Conservation (phyloP, 2,888 invertebrate species). For the Apamea sordens region DNA sequence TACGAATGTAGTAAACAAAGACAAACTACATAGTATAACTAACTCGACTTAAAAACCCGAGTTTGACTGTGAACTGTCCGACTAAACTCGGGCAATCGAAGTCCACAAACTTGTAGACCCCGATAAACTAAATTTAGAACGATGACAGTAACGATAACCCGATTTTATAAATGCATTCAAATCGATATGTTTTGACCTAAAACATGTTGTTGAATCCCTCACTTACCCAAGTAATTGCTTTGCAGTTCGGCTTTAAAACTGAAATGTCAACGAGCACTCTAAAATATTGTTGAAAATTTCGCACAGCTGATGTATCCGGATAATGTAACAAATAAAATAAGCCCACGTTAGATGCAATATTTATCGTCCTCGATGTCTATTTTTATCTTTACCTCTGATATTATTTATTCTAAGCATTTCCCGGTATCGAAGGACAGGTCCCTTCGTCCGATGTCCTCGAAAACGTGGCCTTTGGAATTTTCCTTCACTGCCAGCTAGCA, state of each 20-base stretch:
- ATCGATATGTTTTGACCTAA: not conserved
- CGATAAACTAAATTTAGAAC: not conserved
- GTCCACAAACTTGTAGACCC: not conserved
- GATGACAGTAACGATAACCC: not conserved
- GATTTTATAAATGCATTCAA: not conserved
- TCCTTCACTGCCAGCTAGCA: not conserved
- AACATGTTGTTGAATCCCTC: not conserved
- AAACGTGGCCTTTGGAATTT: not conserved
- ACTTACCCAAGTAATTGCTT: constrained; percentile 26
- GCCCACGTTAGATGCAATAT: constrained; percentile 14
- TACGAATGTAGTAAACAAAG: not conserved
- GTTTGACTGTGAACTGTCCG: too few relatives aligned
- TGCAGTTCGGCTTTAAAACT: constrained; percentile 18
- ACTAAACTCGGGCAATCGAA: not conserved
- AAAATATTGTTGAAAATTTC: constrained; percentile 39
- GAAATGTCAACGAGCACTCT: constrained; percentile 39
- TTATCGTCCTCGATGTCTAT: constrained; percentile 14
- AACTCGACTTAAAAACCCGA: not conserved
- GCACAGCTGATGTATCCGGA: constrained; percentile 2
- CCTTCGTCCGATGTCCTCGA: not conserved
- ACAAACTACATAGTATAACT: not conserved
- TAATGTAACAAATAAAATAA: constrained; percentile 19
- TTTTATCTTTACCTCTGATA: constrained; percentile 8
- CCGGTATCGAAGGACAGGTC: constrained; percentile 1
- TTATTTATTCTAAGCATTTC: constrained; percentile 22